These are phyloP conservation scores for Diabrotica balteata DNA, from an alignment of 2,888 invertebrate genomes.

Conservation along the genomic window DNA sequence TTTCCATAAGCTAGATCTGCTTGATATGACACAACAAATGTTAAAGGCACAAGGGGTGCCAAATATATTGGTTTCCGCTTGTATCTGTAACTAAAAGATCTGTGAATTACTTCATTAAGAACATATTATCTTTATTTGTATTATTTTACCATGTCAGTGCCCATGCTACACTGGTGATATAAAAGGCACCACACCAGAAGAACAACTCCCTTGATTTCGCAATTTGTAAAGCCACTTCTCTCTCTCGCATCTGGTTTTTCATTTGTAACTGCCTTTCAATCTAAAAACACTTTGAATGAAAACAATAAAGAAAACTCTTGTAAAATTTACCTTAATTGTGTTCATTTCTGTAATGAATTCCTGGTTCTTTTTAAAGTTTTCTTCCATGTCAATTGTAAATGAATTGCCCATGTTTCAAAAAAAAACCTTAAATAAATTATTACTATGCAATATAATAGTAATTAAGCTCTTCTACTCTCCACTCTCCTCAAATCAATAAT, in stretches of 20 bases:
- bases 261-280: constrained; percentile 83
- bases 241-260: constrained; percentile 79
- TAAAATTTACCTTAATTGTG: constrained; percentile 66
- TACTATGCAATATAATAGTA: background rate
- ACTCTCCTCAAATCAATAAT: too few relatives aligned
- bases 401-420: constrained; percentile 66
- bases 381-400: constrained; percentile 69
- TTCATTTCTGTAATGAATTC: constrained; percentile 73
- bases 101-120: constrained; percentile 7
- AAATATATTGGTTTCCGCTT: constrained; percentile 66
- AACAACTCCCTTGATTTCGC: constrained; percentile 76
- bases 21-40: constrained; percentile 75
- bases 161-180: constrained; percentile 65
- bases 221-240: constrained; percentile 74
- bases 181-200: constrained; percentile 76
- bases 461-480: too few relatives aligned
- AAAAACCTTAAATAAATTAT: background rate
- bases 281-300: constrained; percentile 56
- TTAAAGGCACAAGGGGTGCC: constrained; percentile 74
- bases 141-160: constrained; percentile 62
- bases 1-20: constrained; percentile 80
- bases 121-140: too few relatives aligned
- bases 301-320: constrained; percentile 16
- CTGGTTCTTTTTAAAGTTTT: constrained; percentile 73
- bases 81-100: constrained; percentile 44